Percentiles rank a stretch among this genome's conserved stretches.
Evolutionary conservation across 1,140 invertebrate genomes (phyloP).

Genomic region (Drosophila pectinifera): DNA sequence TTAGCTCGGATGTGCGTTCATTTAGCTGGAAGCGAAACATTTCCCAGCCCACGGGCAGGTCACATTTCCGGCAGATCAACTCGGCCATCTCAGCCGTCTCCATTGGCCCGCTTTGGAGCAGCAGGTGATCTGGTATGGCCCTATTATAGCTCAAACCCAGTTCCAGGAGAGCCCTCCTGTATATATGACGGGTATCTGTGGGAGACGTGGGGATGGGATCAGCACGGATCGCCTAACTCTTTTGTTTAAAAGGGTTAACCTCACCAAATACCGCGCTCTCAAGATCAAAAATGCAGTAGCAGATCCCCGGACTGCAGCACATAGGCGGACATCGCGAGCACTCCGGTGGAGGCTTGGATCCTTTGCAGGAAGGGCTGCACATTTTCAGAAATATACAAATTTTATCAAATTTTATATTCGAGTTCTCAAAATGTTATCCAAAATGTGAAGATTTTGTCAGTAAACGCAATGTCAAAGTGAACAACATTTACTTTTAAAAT

Average conservation of each 20-base stretch:
- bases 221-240: too few species aligned
- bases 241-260: not conserved
- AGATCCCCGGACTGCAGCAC: constrained; percentile 48
- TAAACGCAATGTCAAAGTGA: not conserved
- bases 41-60: constrained; percentile 50
- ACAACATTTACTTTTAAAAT: too few species aligned
- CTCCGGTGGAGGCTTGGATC: constrained; percentile 14
- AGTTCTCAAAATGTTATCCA: constrained; percentile 1
- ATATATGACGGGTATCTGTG: constrained; percentile 64
- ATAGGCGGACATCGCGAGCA: constrained; percentile 43
- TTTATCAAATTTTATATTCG: not conserved
- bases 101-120: constrained; percentile 87
- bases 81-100: constrained; percentile 65
- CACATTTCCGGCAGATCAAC: constrained; percentile 53
- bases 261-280: constrained; percentile 66
- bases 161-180: constrained; percentile 57
- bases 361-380: constrained; percentile 14
- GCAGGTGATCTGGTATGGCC: constrained; percentile 86
- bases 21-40: constrained; percentile 84
- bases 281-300: constrained; percentile 66
- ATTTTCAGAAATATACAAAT: not conserved
- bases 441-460: not conserved
- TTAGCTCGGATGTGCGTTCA: constrained; percentile 90
- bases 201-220: too few species aligned
- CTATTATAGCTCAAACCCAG: constrained; percentile 43